Conservation (phyloP, 2,797 vertebrate species). For the Syndactyla subalaris region DNA sequence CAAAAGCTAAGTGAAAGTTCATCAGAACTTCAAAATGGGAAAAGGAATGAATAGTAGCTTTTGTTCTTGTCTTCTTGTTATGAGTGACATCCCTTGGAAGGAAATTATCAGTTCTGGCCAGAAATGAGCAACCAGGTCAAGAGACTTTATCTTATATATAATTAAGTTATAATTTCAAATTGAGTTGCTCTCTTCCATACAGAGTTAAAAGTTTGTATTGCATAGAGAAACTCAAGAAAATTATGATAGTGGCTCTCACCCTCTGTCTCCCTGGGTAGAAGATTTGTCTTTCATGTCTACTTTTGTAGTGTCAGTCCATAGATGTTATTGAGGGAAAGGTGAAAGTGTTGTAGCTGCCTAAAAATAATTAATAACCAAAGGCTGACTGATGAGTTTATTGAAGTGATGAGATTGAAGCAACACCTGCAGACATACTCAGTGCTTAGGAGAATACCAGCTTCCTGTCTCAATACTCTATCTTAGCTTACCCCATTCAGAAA, state of each 20-base stretch:
- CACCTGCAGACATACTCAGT: neutral
- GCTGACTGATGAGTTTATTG: neutral
- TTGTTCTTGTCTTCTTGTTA: neutral
- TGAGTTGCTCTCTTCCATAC: neutral
- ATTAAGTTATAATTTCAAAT: neutral
- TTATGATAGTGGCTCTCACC: neutral
- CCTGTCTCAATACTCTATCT: neutral
- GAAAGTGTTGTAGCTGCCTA: neutral
- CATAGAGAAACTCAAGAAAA: neutral
- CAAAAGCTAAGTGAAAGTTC: neutral
- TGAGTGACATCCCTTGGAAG: neutral
- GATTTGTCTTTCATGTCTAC: neutral
- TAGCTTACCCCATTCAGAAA: neutral
- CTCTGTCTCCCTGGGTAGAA: neutral
- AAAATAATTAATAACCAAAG: neutral
- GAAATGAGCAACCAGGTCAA: neutral
- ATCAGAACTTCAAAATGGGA: neutral
- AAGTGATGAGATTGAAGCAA: neutral
- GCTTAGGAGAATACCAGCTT: neutral
- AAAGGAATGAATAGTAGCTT: neutral
- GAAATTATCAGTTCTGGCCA: neutral
- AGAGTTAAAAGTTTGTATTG: neutral
- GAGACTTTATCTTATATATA: neutral
- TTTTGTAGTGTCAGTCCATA: neutral
- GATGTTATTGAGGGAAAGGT: neutral